phyloP scores from a whole-genome alignment of 2,797 vertebrate genomes.

The Glossophaga mutica region DNA sequence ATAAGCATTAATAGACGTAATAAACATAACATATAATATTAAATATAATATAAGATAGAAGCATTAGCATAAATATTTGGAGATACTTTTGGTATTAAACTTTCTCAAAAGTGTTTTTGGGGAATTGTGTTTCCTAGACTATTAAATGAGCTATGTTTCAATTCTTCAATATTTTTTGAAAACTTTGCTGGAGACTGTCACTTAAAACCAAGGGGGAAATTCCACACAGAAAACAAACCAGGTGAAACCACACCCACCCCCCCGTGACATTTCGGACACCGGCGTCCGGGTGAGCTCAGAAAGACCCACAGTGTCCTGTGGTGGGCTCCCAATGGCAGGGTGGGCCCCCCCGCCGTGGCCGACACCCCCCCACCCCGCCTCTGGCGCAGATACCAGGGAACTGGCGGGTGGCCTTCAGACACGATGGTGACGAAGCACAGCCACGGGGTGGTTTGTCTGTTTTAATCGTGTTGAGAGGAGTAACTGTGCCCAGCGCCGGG shows the following conservation, averaged over 20 bases:
- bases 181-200: neutral
- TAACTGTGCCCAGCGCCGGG: neutral
- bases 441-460: neutral
- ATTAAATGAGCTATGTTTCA: neutral
- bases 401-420: neutral
- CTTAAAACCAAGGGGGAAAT: neutral
- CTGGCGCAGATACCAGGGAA: neutral
- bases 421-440: neutral
- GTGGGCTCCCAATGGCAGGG: neutral
- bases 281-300: neutral
- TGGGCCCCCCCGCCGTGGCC: neutral
- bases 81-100: neutral
- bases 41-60: neutral
- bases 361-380: neutral
- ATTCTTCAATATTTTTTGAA: slow-evolving; percentile 1
- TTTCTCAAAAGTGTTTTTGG: neutral
- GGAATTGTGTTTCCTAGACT: neutral
- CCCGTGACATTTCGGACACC: neutral
- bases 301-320: neutral
- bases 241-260: neutral
- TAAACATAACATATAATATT: neutral
- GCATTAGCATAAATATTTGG: neutral
- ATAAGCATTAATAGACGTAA: neutral
- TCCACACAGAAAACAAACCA: neutral
- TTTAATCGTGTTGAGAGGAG: neutral